Evolutionary conservation across 2,113 vertebrate genomes (phyloP).

Genomic region (Mirza zaza): DNA sequence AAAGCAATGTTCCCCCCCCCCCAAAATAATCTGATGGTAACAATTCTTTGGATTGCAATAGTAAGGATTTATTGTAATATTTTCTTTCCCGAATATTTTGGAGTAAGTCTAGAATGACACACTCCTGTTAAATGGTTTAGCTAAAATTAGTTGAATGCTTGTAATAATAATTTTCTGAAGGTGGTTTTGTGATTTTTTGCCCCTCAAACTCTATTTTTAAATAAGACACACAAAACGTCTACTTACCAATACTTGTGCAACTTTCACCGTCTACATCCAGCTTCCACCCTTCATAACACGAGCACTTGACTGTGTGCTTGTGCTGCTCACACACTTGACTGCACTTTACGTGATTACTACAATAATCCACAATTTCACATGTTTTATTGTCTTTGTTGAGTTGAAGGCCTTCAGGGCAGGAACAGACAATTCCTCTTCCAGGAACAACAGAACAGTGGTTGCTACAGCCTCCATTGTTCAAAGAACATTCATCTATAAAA

Average conservation of each 20-base stretch:
- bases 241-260: constrained; percentile 92
- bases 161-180: neutral
- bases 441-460: constrained; percentile 95
- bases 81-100: neutral
- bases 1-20: neutral
- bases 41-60: neutral
- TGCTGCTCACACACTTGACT: constrained; percentile 97
- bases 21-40: neutral
- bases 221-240: neutral
- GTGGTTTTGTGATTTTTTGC: neutral
- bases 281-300: constrained; percentile 95
- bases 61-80: neutral
- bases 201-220: neutral
- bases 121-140: neutral
- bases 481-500: constrained; percentile 91
- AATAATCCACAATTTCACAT: constrained; percentile 95
- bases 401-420: constrained; percentile 92
- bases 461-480: constrained; percentile 96
- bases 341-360: constrained; percentile 93
- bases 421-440: constrained; percentile 93
- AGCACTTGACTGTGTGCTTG: constrained; percentile 96
- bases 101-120: neutral
- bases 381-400: constrained; percentile 93
- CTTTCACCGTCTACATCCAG: constrained; percentile 92
- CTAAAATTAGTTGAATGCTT: neutral